Conservation (phyloP, 2,888 invertebrate species). For the Drosophila ezoana region DNA sequence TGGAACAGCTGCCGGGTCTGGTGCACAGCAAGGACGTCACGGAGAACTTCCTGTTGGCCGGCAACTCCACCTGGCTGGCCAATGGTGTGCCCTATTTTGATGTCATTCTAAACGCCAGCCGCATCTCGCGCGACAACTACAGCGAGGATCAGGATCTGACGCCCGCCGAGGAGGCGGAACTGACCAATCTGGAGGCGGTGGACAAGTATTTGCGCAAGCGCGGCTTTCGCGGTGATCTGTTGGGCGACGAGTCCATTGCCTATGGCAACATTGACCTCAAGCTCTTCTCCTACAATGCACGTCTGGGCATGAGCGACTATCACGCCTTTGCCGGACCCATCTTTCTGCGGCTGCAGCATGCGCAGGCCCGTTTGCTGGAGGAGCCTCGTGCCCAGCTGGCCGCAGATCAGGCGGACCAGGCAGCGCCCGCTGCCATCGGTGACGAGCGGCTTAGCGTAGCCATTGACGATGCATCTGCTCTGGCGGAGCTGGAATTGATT, state of each 20-base stretch:
- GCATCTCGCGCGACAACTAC: slow-evolving; percentile 73
- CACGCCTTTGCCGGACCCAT: slow-evolving; percentile 84
- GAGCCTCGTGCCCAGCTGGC: slow-evolving; percentile 6
- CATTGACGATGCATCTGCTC: slow-evolving; percentile 79
- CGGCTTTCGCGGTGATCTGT: slow-evolving; percentile 84
- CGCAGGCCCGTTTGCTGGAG: slow-evolving; percentile 35
- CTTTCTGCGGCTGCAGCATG: slow-evolving; percentile 81
- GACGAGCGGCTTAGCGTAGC: slow-evolving; percentile 80
- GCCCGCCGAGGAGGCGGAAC: slow-evolving; percentile 69
- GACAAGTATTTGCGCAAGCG: slow-evolving; percentile 81
- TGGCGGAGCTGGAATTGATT: slow-evolving; percentile 83
- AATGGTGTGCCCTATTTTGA: slow-evolving; percentile 84
- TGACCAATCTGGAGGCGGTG: slow-evolving; percentile 82
- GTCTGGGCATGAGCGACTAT: slow-evolving; percentile 81
- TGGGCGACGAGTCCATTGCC: slow-evolving; percentile 83
- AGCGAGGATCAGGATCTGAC: slow-evolving; percentile 66
- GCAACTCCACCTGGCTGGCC: slow-evolving; percentile 88
- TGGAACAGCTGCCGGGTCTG: slow-evolving; percentile 92
- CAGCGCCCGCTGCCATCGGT: slow-evolving; percentile 64
- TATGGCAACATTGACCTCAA: slow-evolving; percentile 85
- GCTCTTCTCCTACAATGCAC: slow-evolving; percentile 83
- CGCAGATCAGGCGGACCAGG: slow-evolving; percentile 10
- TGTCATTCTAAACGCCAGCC: slow-evolving; percentile 79
- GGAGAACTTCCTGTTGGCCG: slow-evolving; percentile 85
- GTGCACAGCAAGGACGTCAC: slow-evolving; percentile 88